Evolutionary conservation across 2,888 invertebrate genomes (phyloP), one percentile per base, ranked within the genome.

Genomic region (Anthrax anthrax): DNA sequence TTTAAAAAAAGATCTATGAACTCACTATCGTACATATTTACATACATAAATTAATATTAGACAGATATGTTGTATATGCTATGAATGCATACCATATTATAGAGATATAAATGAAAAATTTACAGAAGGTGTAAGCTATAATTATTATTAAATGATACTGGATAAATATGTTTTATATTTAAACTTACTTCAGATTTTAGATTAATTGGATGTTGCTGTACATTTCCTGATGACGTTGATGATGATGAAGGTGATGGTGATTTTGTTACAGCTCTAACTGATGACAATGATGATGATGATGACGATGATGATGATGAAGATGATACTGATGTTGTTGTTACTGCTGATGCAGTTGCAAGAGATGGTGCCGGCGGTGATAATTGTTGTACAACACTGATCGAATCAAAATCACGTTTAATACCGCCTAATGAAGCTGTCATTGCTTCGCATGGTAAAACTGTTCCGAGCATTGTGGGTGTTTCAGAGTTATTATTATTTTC

Each of bases 381-480:
- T 17, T 48, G 50, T 16, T 36, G n/a, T 32, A 32, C 34, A 44
- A 46, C 44, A 29, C 48, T 42, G 18, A 59, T 62, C 45, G 62
- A 58, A 49, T 65, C 64, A 57, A 61, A 65, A 56, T 68, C 68
- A 27, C 66, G 61, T 56, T 67, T 67, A 41, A 67, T 58, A 42
- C 57, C 58, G 47, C 61, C 57, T 49, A 61, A 53, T 46, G 66
- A 65, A 53, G 67, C 65, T 47, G 64, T 62, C 49, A 67, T 62
- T 40, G 65, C 62, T 62, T 68, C 68, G 53, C 68, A 68, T 49
- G 68, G 68, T 58, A 68, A 50, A 48, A 67, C 67, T 50, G 68
- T 67, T 47, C 68, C 68, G 57, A 68, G 58, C 68, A 68, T 68
- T 57, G 57, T 55, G 48, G 55, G 56, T 46, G 55, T 56, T 41